Evolutionary conservation across 2,797 vertebrate species (phyloP), one percentile per base, ranked within the genome.

Genomic region (Cyclopterus lumpus): DNA sequence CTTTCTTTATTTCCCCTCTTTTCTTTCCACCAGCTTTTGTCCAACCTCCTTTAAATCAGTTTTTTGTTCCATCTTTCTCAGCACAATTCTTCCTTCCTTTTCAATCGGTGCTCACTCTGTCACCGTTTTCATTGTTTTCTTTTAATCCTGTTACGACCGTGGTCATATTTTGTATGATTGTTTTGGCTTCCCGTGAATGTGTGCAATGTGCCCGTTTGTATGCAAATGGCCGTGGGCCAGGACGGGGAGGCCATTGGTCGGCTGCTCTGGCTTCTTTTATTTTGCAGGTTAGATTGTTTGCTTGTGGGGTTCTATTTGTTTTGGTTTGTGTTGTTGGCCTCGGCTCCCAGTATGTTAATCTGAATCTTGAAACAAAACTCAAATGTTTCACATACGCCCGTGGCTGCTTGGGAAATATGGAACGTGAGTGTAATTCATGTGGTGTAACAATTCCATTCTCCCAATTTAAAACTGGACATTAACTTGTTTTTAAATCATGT

Each of bases 1-100:
- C 51, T 38, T 6, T 8, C 74, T 18, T 26, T 20, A 78, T 69
- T 34, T 85, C 64, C 65, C 38, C 34, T 18, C 18, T 51, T 59
- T n/a, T 20, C n/a, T 1, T 12, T 58, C 44, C 28, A 55, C n/a
- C n/a, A n/a, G n/a, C n/a, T n/a, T n/a, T n/a, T n/a, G n/a, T n/a
- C n/a, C 24, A 67, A 2, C 32, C 57, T 70, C 24, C 48, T 59
- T 66, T 48, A 59, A 24, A 34, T 48, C 14, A 26, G 4, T 36
- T 49, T 54, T 76, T 28, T n/a, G n/a, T n/a, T 76, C 26, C 3
- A 65, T 67, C 16, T 15, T 61, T 8, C 67, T 7, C 11, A 34
- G 26, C 49, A 15, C 1, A 1, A 8, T 32, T 67, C 14, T 38
- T 55, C 12, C 6, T 16, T 30, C 40, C 6, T 36, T 60, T 59